Conservation (phyloP, 30 jellyfish, hydroid and myxozoan genomes). For the Pelagia noctiluca region DNA sequence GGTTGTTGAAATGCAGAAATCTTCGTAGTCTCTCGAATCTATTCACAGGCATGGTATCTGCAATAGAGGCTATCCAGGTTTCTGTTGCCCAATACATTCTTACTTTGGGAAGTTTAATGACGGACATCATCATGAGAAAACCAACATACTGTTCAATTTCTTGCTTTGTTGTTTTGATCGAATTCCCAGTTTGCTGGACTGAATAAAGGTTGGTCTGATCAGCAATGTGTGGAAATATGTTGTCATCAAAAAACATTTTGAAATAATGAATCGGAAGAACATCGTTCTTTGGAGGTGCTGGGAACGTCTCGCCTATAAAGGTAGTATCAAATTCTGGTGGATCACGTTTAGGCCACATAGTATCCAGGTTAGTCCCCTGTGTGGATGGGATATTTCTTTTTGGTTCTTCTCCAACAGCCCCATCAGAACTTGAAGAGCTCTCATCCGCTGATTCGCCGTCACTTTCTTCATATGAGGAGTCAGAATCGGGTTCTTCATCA, state of each 20-base stretch:
- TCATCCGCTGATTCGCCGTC: too few species aligned
- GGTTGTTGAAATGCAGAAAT: constrained; percentile 11
- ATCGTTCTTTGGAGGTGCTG: too few species aligned
- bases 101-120: constrained; percentile 38
- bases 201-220: constrained; percentile 53
- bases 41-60: constrained; percentile 55
- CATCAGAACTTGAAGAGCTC: too few species aligned
- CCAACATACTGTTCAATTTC: constrained; percentile 67
- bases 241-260: constrained; percentile 20
- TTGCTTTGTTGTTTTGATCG: constrained; percentile 8
- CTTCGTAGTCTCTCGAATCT: constrained; percentile 35
- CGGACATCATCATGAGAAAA: constrained; percentile 17
- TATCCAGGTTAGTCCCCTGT: too few species aligned
- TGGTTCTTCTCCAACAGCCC: too few species aligned
- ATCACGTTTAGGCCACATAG: too few species aligned
- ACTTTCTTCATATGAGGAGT: too few species aligned
- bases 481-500: too few species aligned
- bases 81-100: constrained; percentile 52
- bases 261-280: constrained; percentile 30
- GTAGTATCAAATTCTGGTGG: too few species aligned
- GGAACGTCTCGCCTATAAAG: too few species aligned
- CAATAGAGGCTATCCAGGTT: constrained; percentile 20
- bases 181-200: constrained; percentile 50
- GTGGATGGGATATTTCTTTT: too few species aligned
- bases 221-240: constrained; percentile 28